Conservation (phyloP, 2,797 vertebrate genomes). For the Xenentodon cancila region DNA sequence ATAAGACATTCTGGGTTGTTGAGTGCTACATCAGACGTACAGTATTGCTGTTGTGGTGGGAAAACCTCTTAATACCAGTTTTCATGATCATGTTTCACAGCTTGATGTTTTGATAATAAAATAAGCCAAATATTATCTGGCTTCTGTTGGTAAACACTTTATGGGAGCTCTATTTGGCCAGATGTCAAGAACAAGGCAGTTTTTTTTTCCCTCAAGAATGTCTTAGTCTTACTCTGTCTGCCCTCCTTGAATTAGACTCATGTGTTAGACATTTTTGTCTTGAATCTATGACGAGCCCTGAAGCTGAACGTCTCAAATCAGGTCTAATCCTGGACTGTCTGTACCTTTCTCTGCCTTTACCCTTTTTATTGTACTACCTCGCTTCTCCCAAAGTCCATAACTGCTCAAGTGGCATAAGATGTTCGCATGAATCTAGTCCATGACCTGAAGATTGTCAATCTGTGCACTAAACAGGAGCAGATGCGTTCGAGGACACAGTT, state of each 20-base stretch:
- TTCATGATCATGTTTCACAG: conserved; percentile 27
- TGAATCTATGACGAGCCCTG: conserved; percentile 30
- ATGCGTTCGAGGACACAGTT: background rate
- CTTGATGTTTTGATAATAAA: conserved; percentile 28
- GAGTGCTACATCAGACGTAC: conserved; percentile 36
- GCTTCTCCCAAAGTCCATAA: conserved; percentile 5
- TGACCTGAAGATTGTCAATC: conserved; percentile 16
- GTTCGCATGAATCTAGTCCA: conserved; percentile 7
- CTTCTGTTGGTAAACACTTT: too few species aligned
- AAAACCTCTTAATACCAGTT: conserved; percentile 28
- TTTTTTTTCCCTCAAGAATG: conserved; percentile 17
- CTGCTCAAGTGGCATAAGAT: conserved; percentile 14
- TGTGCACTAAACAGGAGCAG: conserved; percentile 24
- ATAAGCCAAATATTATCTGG: too few species aligned
- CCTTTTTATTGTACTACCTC: conserved; percentile 2
- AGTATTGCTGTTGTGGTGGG: conserved; percentile 26
- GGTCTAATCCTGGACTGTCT: conserved; percentile 47
- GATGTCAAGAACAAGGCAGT: background rate
- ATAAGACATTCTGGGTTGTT: conserved; percentile 46
- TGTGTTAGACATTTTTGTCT: conserved; percentile 47
- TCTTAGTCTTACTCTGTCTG: conserved; percentile 22
- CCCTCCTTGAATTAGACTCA: conserved; percentile 53
- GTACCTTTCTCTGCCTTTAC: conserved; percentile 12
- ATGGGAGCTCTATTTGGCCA: too few species aligned
- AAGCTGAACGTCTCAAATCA: conserved; percentile 34